Evolutionary conservation across 2,888 invertebrate genomes (phyloP).

Genomic region (Lobophora halterata): DNA sequence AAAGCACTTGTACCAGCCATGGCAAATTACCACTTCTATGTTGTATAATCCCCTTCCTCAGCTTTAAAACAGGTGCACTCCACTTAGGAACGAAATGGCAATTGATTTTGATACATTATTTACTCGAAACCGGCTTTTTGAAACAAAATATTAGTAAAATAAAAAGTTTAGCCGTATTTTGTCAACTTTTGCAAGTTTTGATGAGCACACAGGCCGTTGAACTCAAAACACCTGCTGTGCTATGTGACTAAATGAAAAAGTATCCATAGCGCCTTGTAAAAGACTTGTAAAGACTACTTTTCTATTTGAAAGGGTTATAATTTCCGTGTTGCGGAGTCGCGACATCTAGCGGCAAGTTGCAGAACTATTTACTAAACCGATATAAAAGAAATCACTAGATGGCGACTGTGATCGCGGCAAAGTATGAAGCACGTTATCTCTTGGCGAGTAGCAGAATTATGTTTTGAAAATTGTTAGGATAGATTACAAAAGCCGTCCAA

Average conservation of each 20-base stretch:
- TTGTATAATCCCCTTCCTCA: neutral
- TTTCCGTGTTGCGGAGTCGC: neutral
- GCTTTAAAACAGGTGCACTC: neutral
- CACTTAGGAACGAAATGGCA: neutral
- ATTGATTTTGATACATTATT: slow-evolving; percentile 9
- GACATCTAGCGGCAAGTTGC: slow-evolving; percentile 29
- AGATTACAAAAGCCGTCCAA: too few species aligned
- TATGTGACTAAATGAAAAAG: slow-evolving; percentile 27
- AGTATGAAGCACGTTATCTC: too few species aligned
- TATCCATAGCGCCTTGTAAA: too few species aligned
- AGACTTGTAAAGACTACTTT: too few species aligned
- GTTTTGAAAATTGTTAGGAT: too few species aligned
- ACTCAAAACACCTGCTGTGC: slow-evolving; percentile 43
- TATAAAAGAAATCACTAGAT: too few species aligned
- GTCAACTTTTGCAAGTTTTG: slow-evolving; percentile 19
- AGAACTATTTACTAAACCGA: neutral
- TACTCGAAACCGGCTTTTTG: neutral
- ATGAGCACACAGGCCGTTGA: slow-evolving; percentile 17
- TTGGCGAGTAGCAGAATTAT: too few species aligned
- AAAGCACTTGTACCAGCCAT: slow-evolving; percentile 57
- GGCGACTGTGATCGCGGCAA: too few species aligned
- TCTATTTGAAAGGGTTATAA: slow-evolving; percentile 8
- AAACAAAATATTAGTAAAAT: slow-evolving; percentile 8
- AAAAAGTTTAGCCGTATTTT: slow-evolving; percentile 13
- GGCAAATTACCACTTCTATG: slow-evolving; percentile 18